These are phyloP conservation scores for Dyspetes luteomarginatus DNA, from an alignment of 2,888 invertebrate genomes.

Conservation along the genomic window DNA sequence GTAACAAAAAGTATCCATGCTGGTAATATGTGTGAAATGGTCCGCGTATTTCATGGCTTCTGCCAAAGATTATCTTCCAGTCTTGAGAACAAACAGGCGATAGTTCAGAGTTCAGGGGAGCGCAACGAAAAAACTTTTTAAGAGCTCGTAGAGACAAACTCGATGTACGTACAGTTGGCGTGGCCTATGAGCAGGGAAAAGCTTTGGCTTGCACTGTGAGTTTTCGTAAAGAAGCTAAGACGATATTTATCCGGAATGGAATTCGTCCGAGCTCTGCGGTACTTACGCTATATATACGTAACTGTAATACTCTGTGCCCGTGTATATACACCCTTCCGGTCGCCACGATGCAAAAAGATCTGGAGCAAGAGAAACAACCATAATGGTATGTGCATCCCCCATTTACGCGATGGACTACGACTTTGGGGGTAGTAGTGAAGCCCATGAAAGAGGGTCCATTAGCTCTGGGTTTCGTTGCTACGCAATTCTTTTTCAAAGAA, in stretches of 20 bases:
- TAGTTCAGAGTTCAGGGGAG: constrained; percentile 15
- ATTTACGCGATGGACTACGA: neutral
- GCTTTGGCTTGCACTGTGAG: constrained; percentile 6
- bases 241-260: constrained; percentile 67
- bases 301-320: too few species aligned
- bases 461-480: constrained; percentile 30
- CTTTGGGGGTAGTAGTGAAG: neutral
- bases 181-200: constrained; percentile 7
- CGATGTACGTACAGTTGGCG: neutral
- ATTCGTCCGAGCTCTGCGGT: constrained; percentile 56
- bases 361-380: constrained; percentile 38
- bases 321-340: neutral
- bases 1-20: too few species aligned
- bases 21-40: neutral
- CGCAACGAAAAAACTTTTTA: constrained; percentile 66
- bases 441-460: constrained; percentile 8
- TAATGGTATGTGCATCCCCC: constrained; percentile 3
- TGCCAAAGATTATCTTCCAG: constrained; percentile 65
- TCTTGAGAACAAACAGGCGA: constrained; percentile 26
- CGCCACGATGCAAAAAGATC: constrained; percentile 34
- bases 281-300: constrained; percentile 27
- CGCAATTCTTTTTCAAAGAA: constrained; percentile 21
- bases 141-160: constrained; percentile 37
- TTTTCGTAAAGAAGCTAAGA: constrained; percentile 13
- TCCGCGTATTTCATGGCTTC: constrained; percentile 31